These are phyloP conservation scores for Leptinotarsa undecemlineata DNA, from an alignment of 1,140 invertebrate genomes.

Conservation along the genomic window DNA sequence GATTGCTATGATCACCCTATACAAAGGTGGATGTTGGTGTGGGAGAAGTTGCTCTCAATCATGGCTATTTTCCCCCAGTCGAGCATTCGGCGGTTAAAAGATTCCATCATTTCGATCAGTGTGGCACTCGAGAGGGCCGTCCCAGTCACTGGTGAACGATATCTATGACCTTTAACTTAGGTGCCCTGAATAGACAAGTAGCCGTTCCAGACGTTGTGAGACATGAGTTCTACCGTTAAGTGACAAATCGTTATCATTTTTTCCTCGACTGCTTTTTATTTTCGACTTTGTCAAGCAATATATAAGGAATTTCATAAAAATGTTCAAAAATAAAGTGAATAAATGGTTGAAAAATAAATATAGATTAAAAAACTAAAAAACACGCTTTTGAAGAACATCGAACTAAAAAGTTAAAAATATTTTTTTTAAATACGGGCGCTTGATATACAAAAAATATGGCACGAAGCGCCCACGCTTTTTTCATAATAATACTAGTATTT, in stretches of 20 bases:
- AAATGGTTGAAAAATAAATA: too few species aligned
- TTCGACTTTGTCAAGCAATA: too few species aligned
- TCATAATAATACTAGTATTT: too few species aligned
- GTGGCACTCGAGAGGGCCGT: slow-evolving; percentile 54
- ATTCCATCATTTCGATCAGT: slow-evolving; percentile 57
- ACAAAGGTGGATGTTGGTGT: slow-evolving; percentile 21
- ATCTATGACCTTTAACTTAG: slow-evolving; percentile 41
- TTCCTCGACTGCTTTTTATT: neutral
- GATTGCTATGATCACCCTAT: slow-evolving; percentile 5
- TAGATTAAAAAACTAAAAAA: too few species aligned
- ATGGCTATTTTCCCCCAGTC: slow-evolving; percentile 56
- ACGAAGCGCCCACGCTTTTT: too few species aligned
- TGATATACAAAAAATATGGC: too few species aligned
- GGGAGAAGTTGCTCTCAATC: slow-evolving; percentile 53
- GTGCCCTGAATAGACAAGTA: slow-evolving; percentile 27
- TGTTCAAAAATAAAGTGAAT: too few species aligned
- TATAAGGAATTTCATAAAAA: too few species aligned
- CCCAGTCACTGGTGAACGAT: slow-evolving; percentile 52
- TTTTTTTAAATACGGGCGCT: too few species aligned
- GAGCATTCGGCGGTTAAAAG: slow-evolving; percentile 56
- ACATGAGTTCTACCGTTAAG: slow-evolving; percentile 17
- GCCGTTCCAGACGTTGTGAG: neutral
- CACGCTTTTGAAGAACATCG: too few species aligned
- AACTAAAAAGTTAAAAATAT: too few species aligned
- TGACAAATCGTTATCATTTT: slow-evolving; percentile 23